phyloP scores from a whole-genome alignment of 1,140 invertebrate species.

The Phymorhynchus buccinoides region DNA sequence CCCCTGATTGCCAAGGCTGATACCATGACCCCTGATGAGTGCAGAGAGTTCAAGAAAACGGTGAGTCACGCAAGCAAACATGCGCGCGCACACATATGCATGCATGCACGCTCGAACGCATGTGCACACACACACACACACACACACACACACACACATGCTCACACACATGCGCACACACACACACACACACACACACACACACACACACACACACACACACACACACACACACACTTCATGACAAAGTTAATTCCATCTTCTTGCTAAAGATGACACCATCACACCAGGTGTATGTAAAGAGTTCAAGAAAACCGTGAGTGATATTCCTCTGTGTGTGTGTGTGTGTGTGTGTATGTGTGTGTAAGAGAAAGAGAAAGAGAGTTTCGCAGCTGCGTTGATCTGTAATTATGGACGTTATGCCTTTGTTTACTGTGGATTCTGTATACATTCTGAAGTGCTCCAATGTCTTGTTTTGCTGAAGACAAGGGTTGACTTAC shows the following conservation, averaged over 20 bases:
- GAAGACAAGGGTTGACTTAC: no score
- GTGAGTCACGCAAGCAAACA: slow-evolving; percentile 74
- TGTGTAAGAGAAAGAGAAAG: neutral
- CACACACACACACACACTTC: no score
- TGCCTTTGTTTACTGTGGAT: neutral
- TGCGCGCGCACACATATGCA: neutral
- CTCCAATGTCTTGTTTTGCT: no score
- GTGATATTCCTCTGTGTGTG: slow-evolving; percentile 34
- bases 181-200: no score
- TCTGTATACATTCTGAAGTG: no score
- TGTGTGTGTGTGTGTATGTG: neutral
- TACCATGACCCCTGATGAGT: slow-evolving; percentile 97
- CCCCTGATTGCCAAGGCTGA: slow-evolving; percentile 99
- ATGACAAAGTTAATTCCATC: no score
- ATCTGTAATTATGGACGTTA: no score
- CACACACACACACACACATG: slow-evolving; percentile 3
- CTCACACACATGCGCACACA: no score
- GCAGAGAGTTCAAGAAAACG: slow-evolving; percentile 92
- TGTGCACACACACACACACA: neutral
- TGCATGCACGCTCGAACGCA: no score
- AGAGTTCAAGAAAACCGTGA: slow-evolving; percentile 91
- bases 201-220: no score
- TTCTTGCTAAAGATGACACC: slow-evolving; percentile 99
- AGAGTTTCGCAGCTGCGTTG: no score
- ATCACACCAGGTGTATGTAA: slow-evolving; percentile 96